These are phyloP conservation scores for Semotilus atromaculatus DNA, from an alignment of 2,797 vertebrate species.

Conservation along the genomic window DNA sequence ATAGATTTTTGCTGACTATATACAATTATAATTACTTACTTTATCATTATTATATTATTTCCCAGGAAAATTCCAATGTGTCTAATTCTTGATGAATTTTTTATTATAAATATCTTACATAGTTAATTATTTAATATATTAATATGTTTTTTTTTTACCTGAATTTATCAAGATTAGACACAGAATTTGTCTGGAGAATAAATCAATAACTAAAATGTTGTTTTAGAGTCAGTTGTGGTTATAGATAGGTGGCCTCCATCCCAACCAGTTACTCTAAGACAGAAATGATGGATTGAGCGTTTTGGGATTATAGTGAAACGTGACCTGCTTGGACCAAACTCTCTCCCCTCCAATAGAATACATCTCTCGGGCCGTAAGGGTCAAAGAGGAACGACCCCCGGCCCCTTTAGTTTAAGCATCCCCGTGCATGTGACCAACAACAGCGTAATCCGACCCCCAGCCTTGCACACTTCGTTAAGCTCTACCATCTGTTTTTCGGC, in stretches of 20 bases:
- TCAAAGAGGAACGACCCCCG: constrained; percentile 43
- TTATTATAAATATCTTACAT: too few relatives aligned
- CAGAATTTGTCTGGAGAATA: not conserved
- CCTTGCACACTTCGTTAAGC: constrained; percentile 54
- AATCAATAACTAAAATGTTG: not conserved
- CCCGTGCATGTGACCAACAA: constrained; percentile 43
- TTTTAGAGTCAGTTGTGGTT: not conserved
- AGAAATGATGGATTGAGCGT: constrained; percentile 27
- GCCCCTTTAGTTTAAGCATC: constrained; percentile 24
- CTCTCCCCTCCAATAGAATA: constrained; percentile 20
- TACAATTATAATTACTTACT: too few relatives aligned
- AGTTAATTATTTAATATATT: too few relatives aligned
- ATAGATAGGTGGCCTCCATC: not conserved
- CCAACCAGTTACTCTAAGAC: not conserved
- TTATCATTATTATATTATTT: too few relatives aligned
- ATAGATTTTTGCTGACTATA: too few relatives aligned
- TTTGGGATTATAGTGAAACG: constrained; percentile 17
- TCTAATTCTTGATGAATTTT: too few relatives aligned
- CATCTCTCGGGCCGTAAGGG: constrained; percentile 30
- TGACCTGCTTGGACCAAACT: constrained; percentile 22
- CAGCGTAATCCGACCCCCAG: constrained; percentile 52
- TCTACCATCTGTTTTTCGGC: constrained; percentile 61
- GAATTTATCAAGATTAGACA: not conserved
- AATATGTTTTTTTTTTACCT: not conserved
- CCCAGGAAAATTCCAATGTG: too few relatives aligned